These are phyloP conservation scores for Ivindomyrus marchei DNA, from an alignment of 2,113 vertebrate species.

Conservation along the genomic window DNA sequence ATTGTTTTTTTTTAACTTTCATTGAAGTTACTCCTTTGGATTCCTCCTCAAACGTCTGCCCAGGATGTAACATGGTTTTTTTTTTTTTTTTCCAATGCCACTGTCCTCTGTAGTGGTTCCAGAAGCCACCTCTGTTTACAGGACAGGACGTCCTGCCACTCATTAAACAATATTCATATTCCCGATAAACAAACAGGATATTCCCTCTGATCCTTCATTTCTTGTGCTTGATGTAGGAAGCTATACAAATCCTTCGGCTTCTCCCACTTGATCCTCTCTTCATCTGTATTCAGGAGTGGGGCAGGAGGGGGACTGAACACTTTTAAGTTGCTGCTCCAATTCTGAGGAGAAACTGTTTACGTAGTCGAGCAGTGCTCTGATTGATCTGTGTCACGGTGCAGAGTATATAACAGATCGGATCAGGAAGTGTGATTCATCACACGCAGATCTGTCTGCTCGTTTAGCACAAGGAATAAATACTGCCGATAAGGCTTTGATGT, in stretches of 20 bases:
- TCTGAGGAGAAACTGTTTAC: neutral
- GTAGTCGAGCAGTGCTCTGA: neutral
- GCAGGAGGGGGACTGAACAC: neutral
- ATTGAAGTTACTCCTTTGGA: neutral
- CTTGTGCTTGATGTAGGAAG: neutral
- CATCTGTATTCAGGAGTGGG: neutral
- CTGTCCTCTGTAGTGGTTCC: neutral
- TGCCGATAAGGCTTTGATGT: slow-evolving; percentile 1
- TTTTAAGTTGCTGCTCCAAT: neutral
- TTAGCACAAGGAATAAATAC: neutral
- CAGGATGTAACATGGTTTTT: neutral
- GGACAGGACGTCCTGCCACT: neutral
- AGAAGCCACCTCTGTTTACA: neutral
- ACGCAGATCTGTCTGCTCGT: neutral
- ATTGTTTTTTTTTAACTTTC: neutral
- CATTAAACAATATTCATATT: neutral
- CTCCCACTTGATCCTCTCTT: neutral
- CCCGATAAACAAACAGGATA: neutral
- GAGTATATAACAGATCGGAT: neutral
- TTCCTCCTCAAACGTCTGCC: neutral
- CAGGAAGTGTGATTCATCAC: neutral
- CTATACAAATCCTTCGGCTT: neutral
- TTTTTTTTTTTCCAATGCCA: neutral
- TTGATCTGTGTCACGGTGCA: neutral
- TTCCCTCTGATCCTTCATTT: neutral